Conservation (phyloP, 2,113 vertebrate species). For the Mesocricetus auratus region DNA sequence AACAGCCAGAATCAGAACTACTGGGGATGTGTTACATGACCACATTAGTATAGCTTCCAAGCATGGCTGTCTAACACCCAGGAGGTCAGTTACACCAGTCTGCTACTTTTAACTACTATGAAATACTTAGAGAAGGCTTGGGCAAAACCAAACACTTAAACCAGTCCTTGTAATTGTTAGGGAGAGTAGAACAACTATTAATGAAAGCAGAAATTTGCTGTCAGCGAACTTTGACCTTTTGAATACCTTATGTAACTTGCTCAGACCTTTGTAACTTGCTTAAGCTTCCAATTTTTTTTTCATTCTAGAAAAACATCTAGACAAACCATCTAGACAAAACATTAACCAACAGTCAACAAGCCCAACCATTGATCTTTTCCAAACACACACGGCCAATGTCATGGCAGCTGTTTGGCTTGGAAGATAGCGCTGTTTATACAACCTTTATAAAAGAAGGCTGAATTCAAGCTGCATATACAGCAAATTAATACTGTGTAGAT, state of each 20-base stretch:
- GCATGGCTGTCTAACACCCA: neutral
- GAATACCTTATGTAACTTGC: neutral
- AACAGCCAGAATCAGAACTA: neutral
- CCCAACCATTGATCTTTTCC: neutral
- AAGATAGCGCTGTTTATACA: neutral
- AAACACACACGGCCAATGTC: neutral
- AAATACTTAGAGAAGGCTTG: neutral
- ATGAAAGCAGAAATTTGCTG: neutral
- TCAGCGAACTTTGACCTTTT: neutral
- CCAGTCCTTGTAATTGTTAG: neutral
- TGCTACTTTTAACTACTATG: neutral
- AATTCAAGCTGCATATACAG: neutral
- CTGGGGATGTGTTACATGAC: neutral
- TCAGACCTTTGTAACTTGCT: neutral
- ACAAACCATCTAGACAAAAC: no score
- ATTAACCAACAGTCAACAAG: neutral
- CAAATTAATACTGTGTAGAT: neutral
- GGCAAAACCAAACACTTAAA: neutral
- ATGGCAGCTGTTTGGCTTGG: neutral
- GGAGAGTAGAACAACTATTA: neutral
- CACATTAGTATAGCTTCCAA: neutral
- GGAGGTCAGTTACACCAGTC: neutral
- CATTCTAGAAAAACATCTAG: neutral
- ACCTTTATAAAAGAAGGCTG: neutral
- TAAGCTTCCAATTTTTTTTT: neutral